Base-by-base conservation (phyloP, 2,888 invertebrate species). In the Saturnia pavonia region DNA sequence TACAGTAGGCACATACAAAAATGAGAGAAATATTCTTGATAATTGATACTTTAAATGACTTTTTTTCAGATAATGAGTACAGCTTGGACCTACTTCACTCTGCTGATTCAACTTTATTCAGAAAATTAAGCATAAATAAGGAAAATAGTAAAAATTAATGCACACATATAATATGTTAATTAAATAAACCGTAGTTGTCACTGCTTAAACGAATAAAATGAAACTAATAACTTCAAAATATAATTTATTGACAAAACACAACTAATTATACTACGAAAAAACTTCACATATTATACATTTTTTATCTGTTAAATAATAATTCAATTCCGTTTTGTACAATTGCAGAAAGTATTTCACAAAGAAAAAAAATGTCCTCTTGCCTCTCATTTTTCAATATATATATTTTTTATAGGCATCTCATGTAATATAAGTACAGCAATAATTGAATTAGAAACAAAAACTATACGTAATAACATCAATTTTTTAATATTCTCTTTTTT, bases 221-320 rank as follows among this genome's bases (percentile, higher is more conserved):
- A 75, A 75, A 70, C 42, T 34, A 71, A 70, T 69, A 45, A 69
- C 69, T 74, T 74, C 78, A 83, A 83, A 83, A 83, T 84, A 84
- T 82, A 78, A 76, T 84, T 80, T 71, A 74, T 77, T 80, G 19
- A 70, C 51, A 42, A 65, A 67, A 70, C 54, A 57, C 66, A 42
- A 66, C 43, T 67, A 51, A 14, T 27, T 25, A 40, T 19, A 68
- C 40, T 68, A 34, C 19, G 40, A 48, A 51, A 51, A 40, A 34
- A 54, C 69, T 73, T 69, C 67, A 65, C 68, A 66, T 65, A 60
- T 72, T 70, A 67, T 25, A 51, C 40, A 65, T 27, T 73, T 67
- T 73, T 75, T 69, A 68, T 72, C 72, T 65, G 71, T 74, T 72
- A 74, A 67, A 73, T 67, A 77, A 78, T 54, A 54, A 73, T 75